Conservation (phyloP, 1,140 invertebrate genomes). For the Popillia japonica region DNA sequence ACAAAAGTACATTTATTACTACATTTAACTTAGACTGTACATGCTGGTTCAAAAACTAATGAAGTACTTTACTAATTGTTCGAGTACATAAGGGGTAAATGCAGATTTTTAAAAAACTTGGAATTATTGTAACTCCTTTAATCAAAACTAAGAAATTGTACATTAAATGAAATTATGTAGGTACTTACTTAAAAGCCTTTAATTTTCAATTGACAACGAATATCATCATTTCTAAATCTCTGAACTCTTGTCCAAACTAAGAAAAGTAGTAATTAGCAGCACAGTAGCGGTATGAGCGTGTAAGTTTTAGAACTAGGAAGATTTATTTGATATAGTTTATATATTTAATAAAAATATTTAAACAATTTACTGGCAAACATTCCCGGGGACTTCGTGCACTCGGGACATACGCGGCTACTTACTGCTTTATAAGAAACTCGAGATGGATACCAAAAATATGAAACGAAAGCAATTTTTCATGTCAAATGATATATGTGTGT, state of each 20-base stretch:
- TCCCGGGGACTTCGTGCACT: constrained; percentile 51
- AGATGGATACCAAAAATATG: neutral
- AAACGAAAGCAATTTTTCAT: neutral
- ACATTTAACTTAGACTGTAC: too few relatives aligned
- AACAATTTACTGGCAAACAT: constrained; percentile 56
- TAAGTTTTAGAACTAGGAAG: constrained; percentile 52
- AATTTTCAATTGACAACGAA: constrained; percentile 11
- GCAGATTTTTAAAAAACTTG: too few relatives aligned
- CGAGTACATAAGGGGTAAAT: too few relatives aligned
- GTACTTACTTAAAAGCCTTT: constrained; percentile 7
- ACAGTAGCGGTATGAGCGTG: constrained; percentile 48
- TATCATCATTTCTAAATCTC: neutral
- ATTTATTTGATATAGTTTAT: constrained; percentile 59
- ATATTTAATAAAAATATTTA: constrained; percentile 44
- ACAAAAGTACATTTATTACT: too few relatives aligned
- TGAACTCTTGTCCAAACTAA: constrained; percentile 20
- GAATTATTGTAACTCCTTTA: too few relatives aligned
- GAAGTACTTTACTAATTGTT: too few relatives aligned
- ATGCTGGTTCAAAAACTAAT: too few relatives aligned
- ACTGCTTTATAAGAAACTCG: constrained; percentile 35
- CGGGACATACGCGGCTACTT: constrained; percentile 43
- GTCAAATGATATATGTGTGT: neutral
- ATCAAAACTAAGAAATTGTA: neutral
- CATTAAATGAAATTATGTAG: constrained; percentile 2
- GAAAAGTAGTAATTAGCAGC: constrained; percentile 42